Conservation (phyloP, 2,888 invertebrate species). For the Trissolcus brochymenae region DNA sequence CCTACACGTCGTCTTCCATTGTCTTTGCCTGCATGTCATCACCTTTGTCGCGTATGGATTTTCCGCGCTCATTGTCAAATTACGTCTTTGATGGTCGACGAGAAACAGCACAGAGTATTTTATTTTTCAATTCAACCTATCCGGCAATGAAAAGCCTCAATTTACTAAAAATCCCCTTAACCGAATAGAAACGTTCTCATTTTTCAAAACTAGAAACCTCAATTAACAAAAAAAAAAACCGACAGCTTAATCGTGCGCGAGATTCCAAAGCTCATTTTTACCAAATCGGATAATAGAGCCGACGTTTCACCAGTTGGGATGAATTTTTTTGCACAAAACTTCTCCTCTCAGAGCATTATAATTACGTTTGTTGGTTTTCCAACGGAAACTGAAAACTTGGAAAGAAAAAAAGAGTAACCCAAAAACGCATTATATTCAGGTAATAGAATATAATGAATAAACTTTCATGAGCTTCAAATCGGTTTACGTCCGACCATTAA, state of each 20-base stretch:
- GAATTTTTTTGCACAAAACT: too few species aligned
- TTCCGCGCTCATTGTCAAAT: conserved; percentile 38
- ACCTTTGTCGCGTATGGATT: conserved; percentile 56
- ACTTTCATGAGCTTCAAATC: conserved; percentile 48
- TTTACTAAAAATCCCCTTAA: too few species aligned
- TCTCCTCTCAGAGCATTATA: neutral
- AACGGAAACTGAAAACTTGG: conserved; percentile 14
- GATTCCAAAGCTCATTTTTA: too few species aligned
- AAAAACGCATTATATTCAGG: conserved; percentile 38
- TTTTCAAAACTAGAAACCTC: too few species aligned
- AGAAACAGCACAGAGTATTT: conserved; percentile 14
- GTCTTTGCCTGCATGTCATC: conserved; percentile 48
- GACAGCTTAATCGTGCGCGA: too few species aligned
- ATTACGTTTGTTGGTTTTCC: conserved; percentile 1
- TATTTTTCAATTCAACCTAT: neutral
- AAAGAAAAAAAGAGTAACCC: conserved; percentile 12
- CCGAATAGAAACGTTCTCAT: too few species aligned
- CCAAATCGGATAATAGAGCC: too few species aligned
- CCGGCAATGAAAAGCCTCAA: too few species aligned
- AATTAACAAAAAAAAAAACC: too few species aligned
- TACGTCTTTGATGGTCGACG: conserved; percentile 17
- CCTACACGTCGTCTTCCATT: conserved; percentile 50
- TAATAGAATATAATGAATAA: conserved; percentile 53
- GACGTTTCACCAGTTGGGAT: too few species aligned
- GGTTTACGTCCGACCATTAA: conserved; percentile 47